phyloP scores from a whole-genome alignment of 2,113 vertebrate genomes.

The Polypterus bichir region DNA sequence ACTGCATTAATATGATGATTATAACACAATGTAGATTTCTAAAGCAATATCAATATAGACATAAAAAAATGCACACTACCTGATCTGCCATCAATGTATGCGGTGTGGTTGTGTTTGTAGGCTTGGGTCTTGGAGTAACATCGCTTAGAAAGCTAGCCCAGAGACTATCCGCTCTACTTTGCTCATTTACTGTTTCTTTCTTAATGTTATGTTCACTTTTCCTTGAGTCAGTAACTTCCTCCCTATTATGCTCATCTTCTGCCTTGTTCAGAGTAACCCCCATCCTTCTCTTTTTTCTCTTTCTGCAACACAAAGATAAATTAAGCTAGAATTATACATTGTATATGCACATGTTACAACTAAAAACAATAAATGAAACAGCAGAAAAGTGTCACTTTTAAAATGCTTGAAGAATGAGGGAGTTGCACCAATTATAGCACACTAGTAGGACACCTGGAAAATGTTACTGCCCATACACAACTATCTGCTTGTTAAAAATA shows the following conservation, averaged over 20 bases:
- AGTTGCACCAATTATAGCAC: too few relatives aligned
- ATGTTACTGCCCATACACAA: too few relatives aligned
- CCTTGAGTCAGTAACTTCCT: constrained; percentile 19
- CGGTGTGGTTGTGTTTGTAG: background rate
- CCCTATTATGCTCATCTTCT: constrained; percentile 26
- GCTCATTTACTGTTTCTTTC: constrained; percentile 31
- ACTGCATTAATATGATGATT: too few relatives aligned
- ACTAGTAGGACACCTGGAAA: too few relatives aligned
- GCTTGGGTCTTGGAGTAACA: constrained; percentile 65
- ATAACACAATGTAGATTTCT: too few relatives aligned
- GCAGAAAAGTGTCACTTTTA: background rate
- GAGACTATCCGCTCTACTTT: constrained; percentile 80
- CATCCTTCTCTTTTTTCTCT: constrained; percentile 62
- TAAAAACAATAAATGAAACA: background rate
- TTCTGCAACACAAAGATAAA: constrained; percentile 35
- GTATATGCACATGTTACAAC: too few relatives aligned
- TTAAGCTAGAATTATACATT: too few relatives aligned
- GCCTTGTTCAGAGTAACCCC: constrained; percentile 31
- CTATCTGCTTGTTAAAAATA: too few relatives aligned
- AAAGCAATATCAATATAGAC: too few relatives aligned
- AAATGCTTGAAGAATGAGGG: too few relatives aligned
- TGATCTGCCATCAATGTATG: too few relatives aligned
- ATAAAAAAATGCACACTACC: too few relatives aligned
- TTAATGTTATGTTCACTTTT: constrained; percentile 20
- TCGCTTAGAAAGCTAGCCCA: constrained; percentile 94